Evolutionary conservation across 53 echinoderm and acorn worm species (phyloP).

Genomic region (Paracentrotus lividus): DNA sequence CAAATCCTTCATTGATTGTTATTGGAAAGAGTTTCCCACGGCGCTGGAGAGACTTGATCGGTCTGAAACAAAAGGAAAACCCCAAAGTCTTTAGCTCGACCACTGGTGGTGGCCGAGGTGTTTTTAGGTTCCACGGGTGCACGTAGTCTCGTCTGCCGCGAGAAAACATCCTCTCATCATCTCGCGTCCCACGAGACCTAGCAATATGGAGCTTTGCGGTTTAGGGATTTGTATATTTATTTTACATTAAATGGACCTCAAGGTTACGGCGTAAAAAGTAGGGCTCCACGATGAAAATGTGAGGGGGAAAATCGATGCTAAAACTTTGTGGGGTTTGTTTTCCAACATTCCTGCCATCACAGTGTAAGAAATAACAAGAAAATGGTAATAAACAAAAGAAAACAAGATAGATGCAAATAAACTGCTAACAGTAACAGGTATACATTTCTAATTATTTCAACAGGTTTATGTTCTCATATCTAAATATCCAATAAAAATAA

Average conservation of each 20-base stretch:
- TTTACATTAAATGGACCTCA: constrained; percentile 54
- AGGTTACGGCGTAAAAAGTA: constrained; percentile 45
- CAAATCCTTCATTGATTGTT: constrained; percentile 60
- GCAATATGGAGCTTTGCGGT: constrained; percentile 62
- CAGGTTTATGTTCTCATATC: too few relatives aligned
- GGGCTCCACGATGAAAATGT: constrained; percentile 44
- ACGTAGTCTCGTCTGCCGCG: constrained; percentile 66
- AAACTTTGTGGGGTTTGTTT: constrained; percentile 20
- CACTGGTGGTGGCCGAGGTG: too few relatives aligned
- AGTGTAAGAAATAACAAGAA: neutral
- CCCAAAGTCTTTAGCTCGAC: constrained; percentile 5
- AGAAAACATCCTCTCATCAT: constrained; percentile 67
- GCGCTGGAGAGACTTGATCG: constrained; percentile 41
- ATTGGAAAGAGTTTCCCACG: constrained; percentile 64
- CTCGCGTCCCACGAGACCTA: constrained; percentile 46
- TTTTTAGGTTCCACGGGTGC: neutral
- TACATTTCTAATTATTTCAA: too few relatives aligned
- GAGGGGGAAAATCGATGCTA: constrained; percentile 62
- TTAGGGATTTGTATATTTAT: constrained; percentile 55
- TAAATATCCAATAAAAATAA: too few relatives aligned
- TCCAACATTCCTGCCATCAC: neutral
- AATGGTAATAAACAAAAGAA: neutral
- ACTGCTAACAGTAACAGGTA: neutral
- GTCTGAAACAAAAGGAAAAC: constrained; percentile 33
- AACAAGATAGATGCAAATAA: neutral